Base-by-base conservation (phyloP, 2,797 vertebrate genomes). In the Alca torda region DNA sequence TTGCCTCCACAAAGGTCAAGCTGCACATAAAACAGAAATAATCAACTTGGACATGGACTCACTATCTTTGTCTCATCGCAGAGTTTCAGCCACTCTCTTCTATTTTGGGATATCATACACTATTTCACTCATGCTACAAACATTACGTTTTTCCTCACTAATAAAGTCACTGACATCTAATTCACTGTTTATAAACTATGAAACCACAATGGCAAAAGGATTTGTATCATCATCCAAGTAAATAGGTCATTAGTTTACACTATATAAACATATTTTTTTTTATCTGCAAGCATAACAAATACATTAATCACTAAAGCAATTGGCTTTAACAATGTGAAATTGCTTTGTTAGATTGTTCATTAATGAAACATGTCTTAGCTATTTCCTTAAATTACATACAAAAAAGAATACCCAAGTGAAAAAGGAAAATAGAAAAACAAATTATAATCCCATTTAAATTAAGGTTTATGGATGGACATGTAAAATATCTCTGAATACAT, bases 241-340 rank as follows among this genome's bases (percentile, higher is more conserved):
- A 79, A 92, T 4, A 0, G 1, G 53, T 86, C 43, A 46, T 53
- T 65, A 89, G 20, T 68, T 80, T 77, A 61, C 5, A 41, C 11
- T n/a, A 78, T 28, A 63, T 31, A 60, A 51, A 65, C 1, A 3
- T 21, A 35, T 48, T 46, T 11, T 61, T 79, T 72, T 84, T 78
- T 45, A 78, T 68, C 45, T 59, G 16, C n/a, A 87, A 85, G 37
- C 16, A 77, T 39, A 94, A 74, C 25, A 95, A 87, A 84, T 31
- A 69, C 20, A 83, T 53, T 85, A 89, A 91, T 95, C 73, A 64
- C n/a, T 39, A 91, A 77, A 94, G 75, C 82, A 84, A 89, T 25
- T 30, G 23, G 70, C 56, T 68, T 75, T 20, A 64, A 54, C 35
- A 76, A 79, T 4, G 8, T 20, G 53, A 89, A 89, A 94, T 50